Base-by-base conservation (phyloP, 2,888 invertebrate species). In the Anarsia innoxiella region DNA sequence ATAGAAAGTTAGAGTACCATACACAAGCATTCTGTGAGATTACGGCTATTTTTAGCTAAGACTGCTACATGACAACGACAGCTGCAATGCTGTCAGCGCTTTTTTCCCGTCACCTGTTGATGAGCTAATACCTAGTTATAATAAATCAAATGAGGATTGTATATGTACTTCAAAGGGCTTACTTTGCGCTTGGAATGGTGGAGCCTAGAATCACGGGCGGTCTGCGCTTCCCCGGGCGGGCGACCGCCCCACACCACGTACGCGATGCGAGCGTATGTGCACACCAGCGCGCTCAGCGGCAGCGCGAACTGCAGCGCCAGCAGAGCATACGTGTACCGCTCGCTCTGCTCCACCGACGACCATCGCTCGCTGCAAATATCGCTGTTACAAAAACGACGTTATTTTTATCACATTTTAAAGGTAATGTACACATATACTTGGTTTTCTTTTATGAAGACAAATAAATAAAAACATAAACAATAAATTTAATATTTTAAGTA, bases 101-200 rank as follows among this genome's bases (percentile, higher is more conserved):
- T n/a, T n/a, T n/a, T n/a, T n/a, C n/a, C n/a, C n/a, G n/a, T n/a
- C n/a, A n/a, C n/a, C n/a, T n/a, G n/a, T n/a, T n/a, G n/a, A n/a
- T n/a, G n/a, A n/a, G n/a, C n/a, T n/a, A n/a, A n/a, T n/a, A n/a
- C n/a, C n/a, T n/a, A n/a, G n/a, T n/a, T n/a, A n/a, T n/a, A n/a
- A n/a, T n/a, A n/a, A n/a, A n/a, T n/a, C n/a, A n/a, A n/a, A n/a
- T n/a, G n/a, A n/a, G n/a, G n/a, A n/a, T n/a, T n/a, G n/a, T n/a
- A n/a, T n/a, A n/a, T n/a, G n/a, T n/a, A n/a, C n/a, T n/a, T n/a
- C n/a, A n/a, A n/a, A n/a, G n/a, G n/a, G n/a, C 28, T 73, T 78
- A 95, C 96, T 91, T 95, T 95, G 75, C 93, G 86, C 68, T 96
- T 96, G 2, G 95, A 94, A 47, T 90, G 89, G 6, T 94, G 94